Evolutionary conservation across 2,797 vertebrate species (phyloP).

Genomic region (Pempheris klunzingeri): DNA sequence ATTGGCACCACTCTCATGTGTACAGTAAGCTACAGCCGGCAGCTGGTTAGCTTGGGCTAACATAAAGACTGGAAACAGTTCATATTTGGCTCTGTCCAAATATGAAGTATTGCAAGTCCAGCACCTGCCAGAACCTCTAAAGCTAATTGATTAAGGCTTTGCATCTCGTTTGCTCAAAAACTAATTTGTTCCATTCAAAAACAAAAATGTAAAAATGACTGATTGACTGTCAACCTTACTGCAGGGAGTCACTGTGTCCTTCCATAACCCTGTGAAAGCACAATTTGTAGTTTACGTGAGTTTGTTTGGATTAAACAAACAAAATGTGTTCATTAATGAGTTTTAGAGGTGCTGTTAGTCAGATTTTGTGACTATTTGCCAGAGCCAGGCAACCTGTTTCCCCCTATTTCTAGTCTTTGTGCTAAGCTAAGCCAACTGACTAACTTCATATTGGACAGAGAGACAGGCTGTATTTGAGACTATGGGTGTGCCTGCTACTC

Average conservation of each 20-base stretch:
- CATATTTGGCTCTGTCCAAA: not conserved
- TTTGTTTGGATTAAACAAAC: not conserved
- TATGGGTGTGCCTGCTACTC: not conserved
- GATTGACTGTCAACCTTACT: not conserved
- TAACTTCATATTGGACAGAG: too few relatives aligned
- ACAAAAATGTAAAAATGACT: not conserved
- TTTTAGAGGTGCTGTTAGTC: not conserved
- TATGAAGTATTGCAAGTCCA: not conserved
- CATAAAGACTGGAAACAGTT: not conserved
- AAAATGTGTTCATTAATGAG: not conserved
- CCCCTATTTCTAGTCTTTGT: not conserved
- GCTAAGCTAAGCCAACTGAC: not conserved
- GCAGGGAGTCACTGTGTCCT: not conserved
- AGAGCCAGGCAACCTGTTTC: not conserved
- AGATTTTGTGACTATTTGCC: not conserved
- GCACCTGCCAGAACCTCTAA: too few relatives aligned
- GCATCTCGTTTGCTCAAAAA: too few relatives aligned
- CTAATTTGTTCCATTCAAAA: not conserved
- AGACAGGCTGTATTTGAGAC: conserved; percentile 9
- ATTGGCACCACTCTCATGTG: not conserved
- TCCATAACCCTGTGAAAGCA: not conserved
- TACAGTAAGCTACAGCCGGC: not conserved
- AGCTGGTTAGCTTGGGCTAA: not conserved
- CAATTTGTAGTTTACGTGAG: not conserved
- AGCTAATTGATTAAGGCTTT: not conserved